Base-by-base conservation (phyloP, 2,888 invertebrate species). In the Caenorhabditis virilis region DNA sequence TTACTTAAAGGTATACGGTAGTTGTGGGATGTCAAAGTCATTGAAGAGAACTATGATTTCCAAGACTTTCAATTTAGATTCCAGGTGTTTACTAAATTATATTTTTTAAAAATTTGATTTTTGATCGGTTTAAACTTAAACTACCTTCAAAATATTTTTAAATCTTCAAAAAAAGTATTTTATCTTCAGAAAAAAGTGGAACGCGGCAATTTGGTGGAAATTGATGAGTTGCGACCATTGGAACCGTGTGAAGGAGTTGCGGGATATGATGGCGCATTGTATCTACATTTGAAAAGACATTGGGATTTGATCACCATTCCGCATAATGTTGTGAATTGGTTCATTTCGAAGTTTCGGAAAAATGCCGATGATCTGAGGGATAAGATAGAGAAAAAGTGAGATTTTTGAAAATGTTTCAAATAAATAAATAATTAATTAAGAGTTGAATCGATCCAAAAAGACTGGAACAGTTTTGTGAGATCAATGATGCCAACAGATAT, bases 221-320 rank as follows among this genome's bases (percentile, higher is more conserved):
- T 35, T 22, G 25, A 52, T 3, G 26, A 48, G 15, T 23, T 58
- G 7, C 7, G 20, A 4, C 72, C 73, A 6, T 16, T 61, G 0
- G 49, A 51, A 9, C 49, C 51, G 0, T 39, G 41, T 23, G 67
- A 74, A 20, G 73, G 76, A 16, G 67, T 67, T 35, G 69, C 64
- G n/a, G 76, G 76, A 5, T 76, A 72, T 43, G 72, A 70, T 47
- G 51, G 55, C 1, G 64, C 58, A 3, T 52, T 76, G 13, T 75
- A 67, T 45, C 18, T 73, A 56, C 79, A 80, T 60, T 49, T 80
- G 23, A 70, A 71, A 25, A 73, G 79, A 5, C 76, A 80, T 52
- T 80, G 80, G 80, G 80, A 80, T n/a, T 55, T 78, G 6, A 54
- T 63, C 27, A 58, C 69, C 4, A 52, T 66, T 16, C 74, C 75